These are phyloP conservation scores for Otis tarda DNA, from an alignment of 2,113 vertebrate genomes.

Conservation along the genomic window DNA sequence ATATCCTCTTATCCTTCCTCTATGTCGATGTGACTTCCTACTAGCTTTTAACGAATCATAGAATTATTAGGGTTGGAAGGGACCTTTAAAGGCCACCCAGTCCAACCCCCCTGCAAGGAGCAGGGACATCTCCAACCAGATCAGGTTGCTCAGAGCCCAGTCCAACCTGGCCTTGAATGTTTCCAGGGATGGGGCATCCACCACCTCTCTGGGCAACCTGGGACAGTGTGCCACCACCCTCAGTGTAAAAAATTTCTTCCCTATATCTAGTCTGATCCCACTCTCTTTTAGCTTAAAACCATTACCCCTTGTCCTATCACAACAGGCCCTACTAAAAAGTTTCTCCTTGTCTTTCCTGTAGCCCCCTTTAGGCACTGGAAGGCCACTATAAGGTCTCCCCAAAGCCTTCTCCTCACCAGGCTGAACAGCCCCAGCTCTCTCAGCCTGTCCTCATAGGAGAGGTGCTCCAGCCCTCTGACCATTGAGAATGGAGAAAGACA, in stretches of 20 bases:
- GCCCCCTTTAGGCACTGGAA: not conserved
- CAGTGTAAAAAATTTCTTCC: rapidly evolving
- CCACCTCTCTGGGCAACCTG: not conserved
- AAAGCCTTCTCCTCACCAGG: not conserved
- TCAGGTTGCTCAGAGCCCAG: not conserved
- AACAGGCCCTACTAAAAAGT: not conserved
- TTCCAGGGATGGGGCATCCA: not conserved
- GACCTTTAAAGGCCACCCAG: no score
- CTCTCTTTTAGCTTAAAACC: not conserved
- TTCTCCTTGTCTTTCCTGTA: no score
- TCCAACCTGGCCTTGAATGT: not conserved
- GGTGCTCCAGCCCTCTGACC: not conserved
- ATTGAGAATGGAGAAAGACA: not conserved
- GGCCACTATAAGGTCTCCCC: rapidly evolving
- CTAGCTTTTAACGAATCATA: not conserved
- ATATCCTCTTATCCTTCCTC: not conserved
- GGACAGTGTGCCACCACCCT: rapidly evolving
- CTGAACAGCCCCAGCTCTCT: not conserved
- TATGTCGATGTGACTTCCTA: not conserved
- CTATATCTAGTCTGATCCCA: not conserved
- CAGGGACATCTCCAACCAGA: not conserved
- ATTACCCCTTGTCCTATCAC: no score
- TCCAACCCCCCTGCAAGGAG: rapidly evolving
- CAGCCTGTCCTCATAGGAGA: not conserved
- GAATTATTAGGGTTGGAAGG: not conserved